phyloP scores from a whole-genome alignment of 2,888 invertebrate species.

The Adineta ricciae region DNA sequence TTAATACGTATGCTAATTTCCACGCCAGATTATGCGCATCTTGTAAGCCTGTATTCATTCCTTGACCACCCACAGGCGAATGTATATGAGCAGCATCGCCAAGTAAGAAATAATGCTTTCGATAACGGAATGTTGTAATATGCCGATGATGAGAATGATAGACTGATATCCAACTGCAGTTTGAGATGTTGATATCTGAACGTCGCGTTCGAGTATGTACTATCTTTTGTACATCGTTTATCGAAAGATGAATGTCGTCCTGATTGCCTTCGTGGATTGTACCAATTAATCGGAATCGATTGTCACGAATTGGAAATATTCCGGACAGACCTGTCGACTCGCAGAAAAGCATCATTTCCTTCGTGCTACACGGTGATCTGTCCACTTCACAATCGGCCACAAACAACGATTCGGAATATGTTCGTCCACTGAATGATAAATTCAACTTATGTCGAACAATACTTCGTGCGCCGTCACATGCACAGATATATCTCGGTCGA shows the following conservation, averaged over 20 bases:
- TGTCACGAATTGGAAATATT: not conserved
- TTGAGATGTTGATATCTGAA: not conserved
- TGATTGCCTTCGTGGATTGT: not conserved
- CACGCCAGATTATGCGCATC: not conserved
- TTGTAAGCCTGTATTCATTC: constrained; percentile 3
- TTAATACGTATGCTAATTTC: not conserved
- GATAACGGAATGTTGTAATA: not conserved
- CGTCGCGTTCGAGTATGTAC: not conserved
- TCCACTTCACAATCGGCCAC: not conserved
- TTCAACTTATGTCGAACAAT: not conserved
- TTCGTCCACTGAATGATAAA: not conserved
- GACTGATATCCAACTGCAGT: not conserved
- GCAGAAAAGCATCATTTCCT: not conserved
- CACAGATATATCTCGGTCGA: not conserved
- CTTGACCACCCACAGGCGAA: not conserved
- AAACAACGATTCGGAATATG: not conserved
- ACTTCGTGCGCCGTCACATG: not conserved
- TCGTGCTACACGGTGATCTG: not conserved
- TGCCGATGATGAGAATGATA: not conserved
- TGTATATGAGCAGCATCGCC: constrained; percentile 11
- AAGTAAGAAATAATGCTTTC: not conserved
- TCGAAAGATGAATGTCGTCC: not conserved
- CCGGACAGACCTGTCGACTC: not conserved
- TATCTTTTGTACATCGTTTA: not conserved
- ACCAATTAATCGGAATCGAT: not conserved